Evolutionary conservation across 2,888 invertebrate species (phyloP), one percentile per base, ranked within the genome.

Genomic region (Microctonus brassicae): DNA sequence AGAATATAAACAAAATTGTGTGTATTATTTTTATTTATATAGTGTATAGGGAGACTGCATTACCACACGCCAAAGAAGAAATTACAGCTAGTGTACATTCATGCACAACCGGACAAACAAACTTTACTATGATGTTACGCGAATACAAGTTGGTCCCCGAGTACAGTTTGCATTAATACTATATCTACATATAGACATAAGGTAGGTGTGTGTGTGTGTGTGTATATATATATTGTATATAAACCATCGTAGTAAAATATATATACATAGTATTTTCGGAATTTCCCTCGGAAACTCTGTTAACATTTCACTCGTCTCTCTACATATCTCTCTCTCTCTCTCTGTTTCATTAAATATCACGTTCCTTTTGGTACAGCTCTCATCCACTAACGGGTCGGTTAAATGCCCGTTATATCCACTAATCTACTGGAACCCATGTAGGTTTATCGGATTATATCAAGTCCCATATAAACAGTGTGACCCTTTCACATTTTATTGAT

Each of bases 21-120:
- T 24, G 36, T 22, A 10, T 53, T 55, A 11, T 55, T 65, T 20
- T 53, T 20, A 17, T 39, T 33, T 10, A 36, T 13, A 39, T 13
- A n/a, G n/a, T n/a, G n/a, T n/a, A n/a, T n/a, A n/a, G n/a, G n/a
- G 39, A 13, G 3, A n/a, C 5, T 10, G 65, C 60, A 66, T 39
- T 66, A 66, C 57, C 61, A 29, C 39, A 55, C 29, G 55, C 52
- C 36, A 65, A 29, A 36, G 53, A 58, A 57, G 57, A 57, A 53
- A 29, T 29, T 47, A 60, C n/a, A n/a, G n/a, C n/a, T 29, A 55
- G 13, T 65, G 60, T 70, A 75, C 76, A 77, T 79, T 78, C 78
- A 79, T 78, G 79, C 73, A 79, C 80, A 77, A 76, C 74, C 75
- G 72, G 29, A 66, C 67, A 74, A 78, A 76, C 68, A 77, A 77